Percentiles rank a stretch among this genome's conserved stretches.
Conservation (phyloP, 2,797 vertebrate genomes). For the Sciurus vulgaris region DNA sequence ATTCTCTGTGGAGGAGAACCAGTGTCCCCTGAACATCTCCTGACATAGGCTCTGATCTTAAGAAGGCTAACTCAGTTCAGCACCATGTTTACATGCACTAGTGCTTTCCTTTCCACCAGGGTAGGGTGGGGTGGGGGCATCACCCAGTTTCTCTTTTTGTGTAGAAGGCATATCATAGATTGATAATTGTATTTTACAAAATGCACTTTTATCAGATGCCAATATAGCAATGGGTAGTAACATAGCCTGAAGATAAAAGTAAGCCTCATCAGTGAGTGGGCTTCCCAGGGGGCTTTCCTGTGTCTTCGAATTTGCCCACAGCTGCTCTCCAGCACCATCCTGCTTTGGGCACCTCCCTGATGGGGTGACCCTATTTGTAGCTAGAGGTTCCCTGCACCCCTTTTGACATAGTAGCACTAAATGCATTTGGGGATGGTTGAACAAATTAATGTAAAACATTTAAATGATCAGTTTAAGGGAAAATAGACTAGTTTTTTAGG, state of each 20-base stretch:
- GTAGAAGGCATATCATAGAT: conserved; percentile 78
- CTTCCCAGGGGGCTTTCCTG: conserved; percentile 62
- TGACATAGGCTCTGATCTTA: conserved; percentile 58
- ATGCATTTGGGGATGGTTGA: conserved; percentile 79
- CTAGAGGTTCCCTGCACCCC: conserved; percentile 80
- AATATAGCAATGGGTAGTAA: conserved; percentile 78
- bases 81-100: conserved; percentile 68
- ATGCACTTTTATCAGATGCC: conserved; percentile 87
- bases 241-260: conserved; percentile 28
- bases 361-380: conserved; percentile 63
- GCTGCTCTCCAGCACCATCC: conserved; percentile 71
- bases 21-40: conserved; percentile 68
- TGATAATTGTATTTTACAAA: conserved; percentile 76
- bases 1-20: conserved; percentile 26
- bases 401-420: conserved; percentile 76
- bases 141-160: conserved; percentile 70
- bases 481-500: conserved; percentile 79
- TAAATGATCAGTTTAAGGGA: conserved; percentile 77
- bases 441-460: conserved; percentile 83
- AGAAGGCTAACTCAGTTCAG: conserved; percentile 73
- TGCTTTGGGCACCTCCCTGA: conserved; percentile 72
- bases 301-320: conserved; percentile 68
- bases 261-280: background rate
- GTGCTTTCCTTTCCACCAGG: conserved; percentile 55
- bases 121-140: conserved; percentile 52